phyloP scores from a whole-genome alignment of 2,888 invertebrate genomes.

The Caenorhabditis afra region DNA sequence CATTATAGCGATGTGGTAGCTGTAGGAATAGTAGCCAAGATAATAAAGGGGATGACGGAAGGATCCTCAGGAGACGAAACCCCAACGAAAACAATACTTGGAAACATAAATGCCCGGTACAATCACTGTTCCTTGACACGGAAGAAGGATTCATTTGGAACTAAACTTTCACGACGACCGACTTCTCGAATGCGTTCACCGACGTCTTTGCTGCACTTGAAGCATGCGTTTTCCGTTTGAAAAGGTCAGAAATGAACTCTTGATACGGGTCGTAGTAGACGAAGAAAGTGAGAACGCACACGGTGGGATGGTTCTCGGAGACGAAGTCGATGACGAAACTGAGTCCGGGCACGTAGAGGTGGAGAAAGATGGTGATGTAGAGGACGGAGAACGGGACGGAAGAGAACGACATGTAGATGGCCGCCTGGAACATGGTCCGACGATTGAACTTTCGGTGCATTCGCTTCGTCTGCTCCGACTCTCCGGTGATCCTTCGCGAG shows the following conservation, averaged over 20 bases:
- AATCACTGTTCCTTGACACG: too few relatives aligned
- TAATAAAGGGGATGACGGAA: too few relatives aligned
- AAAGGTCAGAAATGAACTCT: constrained; percentile 1
- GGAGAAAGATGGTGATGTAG: constrained; percentile 21
- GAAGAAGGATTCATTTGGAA: too few relatives aligned
- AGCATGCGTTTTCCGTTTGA: neutral
- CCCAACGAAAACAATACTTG: too few relatives aligned
- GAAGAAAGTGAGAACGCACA: constrained; percentile 29
- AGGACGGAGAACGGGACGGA: constrained; percentile 34
- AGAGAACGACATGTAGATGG: constrained; percentile 31
- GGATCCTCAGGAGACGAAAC: too few relatives aligned
- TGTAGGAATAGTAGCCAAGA: too few relatives aligned
- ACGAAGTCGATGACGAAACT: constrained; percentile 33
- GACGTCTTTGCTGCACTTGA: too few relatives aligned
- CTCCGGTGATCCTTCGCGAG: constrained; percentile 7
- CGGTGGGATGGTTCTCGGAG: constrained; percentile 39
- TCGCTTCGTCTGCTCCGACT: constrained; percentile 23
- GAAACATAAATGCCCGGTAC: too few relatives aligned
- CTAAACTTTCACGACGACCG: too few relatives aligned
- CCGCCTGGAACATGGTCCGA: constrained; percentile 31
- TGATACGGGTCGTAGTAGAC: constrained; percentile 42
- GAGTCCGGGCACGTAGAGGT: constrained; percentile 14
- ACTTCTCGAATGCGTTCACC: too few relatives aligned
- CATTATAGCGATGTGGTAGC: neutral
- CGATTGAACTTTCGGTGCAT: constrained; percentile 41